Evolutionary conservation across 2,113 vertebrate species (phyloP), one percentile per base, ranked within the genome.

Genomic region (Sceloporus undulatus): DNA sequence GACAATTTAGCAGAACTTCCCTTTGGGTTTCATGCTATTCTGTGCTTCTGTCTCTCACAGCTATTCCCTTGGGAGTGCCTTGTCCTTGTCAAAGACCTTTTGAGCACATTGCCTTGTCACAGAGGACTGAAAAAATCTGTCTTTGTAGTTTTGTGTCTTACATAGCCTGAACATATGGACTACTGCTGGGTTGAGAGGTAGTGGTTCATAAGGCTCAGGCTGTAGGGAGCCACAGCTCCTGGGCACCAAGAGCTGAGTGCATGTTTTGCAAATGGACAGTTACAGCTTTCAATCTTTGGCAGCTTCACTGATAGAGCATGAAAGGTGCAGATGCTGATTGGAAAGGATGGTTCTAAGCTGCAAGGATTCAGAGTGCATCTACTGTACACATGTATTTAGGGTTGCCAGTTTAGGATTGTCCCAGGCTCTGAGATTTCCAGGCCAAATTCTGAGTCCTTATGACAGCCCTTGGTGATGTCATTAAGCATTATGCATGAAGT

Each of bases 71-170:
- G 86, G 38, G 87, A n/a, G 54, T 1, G 25, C 79, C 68, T 34
- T 91, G 59, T 93, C 81, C 85, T 71, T 92, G 85, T 83, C 88
- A 90, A 86, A 91, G 71, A 38, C 87, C 91, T 91, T 92, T 77
- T 52, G 89, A 42, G 82, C 8, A 19, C 38, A 16, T 42, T 48
- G 16, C 66, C 7, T 76, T 2, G 62, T 68, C 1, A 27, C 40
- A 2, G 8, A 74, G 16, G 73, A 14, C 27, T 73, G 76, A 66
- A 18, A 76, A 82, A 82, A 91, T n/a, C 86, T 92, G 82, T 85
- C 1, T 0, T 78, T 54, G 0, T 29, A 84, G 75, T 52, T 81
- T 29, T 9, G 9, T 29, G 19, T 0, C 0, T 27, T 75, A 34
- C 56, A 65, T 71, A 65, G 34, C 25, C 11, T 29, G 14, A 21